Evolutionary conservation across 2,113 vertebrate species (phyloP).

Genomic region (Xiphorhynchus elegans): DNA sequence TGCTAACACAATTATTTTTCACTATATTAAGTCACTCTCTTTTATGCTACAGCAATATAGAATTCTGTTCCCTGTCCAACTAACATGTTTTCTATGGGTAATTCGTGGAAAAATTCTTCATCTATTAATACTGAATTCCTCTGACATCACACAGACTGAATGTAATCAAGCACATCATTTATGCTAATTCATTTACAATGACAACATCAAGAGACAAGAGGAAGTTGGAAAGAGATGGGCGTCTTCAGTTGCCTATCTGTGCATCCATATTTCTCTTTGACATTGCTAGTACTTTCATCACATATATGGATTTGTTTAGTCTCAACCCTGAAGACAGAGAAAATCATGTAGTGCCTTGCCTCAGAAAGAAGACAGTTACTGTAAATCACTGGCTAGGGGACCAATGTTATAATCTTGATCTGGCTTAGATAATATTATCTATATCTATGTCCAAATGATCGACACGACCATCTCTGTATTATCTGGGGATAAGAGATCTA

Average conservation of each 20-base stretch:
- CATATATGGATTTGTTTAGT: not conserved
- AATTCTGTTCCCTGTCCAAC: not conserved
- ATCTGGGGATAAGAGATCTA: not conserved
- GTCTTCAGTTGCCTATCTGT: not conserved
- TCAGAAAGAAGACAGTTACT: not conserved
- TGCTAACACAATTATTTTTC: not conserved
- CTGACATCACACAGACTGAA: not conserved
- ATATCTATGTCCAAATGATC: not conserved
- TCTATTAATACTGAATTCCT: not conserved
- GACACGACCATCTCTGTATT: too few species aligned
- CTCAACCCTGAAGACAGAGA: not conserved
- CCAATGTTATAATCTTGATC: not conserved
- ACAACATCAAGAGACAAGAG: not conserved
- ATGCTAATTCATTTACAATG: not conserved
- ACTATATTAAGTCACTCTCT: not conserved
- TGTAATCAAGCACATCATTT: not conserved
- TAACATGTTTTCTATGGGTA: rapidly evolving
- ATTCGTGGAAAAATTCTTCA: not conserved
- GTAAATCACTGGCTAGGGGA: not conserved
- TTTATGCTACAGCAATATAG: not conserved
- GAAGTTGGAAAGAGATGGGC: not conserved
- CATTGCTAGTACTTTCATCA: not conserved
- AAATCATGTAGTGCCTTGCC: not conserved
- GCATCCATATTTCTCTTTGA: not conserved
- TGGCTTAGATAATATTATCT: not conserved